Base-by-base conservation (phyloP, 2,888 invertebrate genomes). In the Ethmia dodecea region DNA sequence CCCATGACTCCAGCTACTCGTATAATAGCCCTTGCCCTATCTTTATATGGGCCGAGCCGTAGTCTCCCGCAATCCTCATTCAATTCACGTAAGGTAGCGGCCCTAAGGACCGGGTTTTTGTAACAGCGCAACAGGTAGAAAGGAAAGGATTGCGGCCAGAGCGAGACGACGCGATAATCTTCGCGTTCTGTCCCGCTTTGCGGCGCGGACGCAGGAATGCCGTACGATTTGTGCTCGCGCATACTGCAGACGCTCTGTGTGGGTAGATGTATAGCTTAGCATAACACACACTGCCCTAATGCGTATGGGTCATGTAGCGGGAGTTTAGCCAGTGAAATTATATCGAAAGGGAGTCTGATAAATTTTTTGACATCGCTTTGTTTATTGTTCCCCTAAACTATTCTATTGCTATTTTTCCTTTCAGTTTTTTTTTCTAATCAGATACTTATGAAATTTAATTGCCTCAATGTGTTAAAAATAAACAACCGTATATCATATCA, bases 31-130 rank as follows among this genome's bases (percentile, higher is more conserved):
- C 78, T 73, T 73, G 81, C 80, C 79, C 81, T 73, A 80, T 78
- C 84, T 83, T 72, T 79, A 84, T 81, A 84, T 83, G 84, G 84
- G 83, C 73, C 83, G 83, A 68, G 77, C 78, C 75, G 83, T 81
- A 83, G 74, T 63, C 75, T 78, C 76, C 72, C 71, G 79, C 79
- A 69, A 79, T 83, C 78, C 77, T 76, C 80, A 86, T 86, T 83
- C 86, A 81, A 71, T 75, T 69, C 86, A 84, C 86, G 86, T 81
- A 81, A 84, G 81, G 83, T 84, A 84, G 86, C 86, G 84, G 86
- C 86, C 79, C 77, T 74, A 76, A 74, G 86, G 81, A 84, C 73
- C 83, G 78, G 86, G 81, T 84, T 84, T 83, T 84, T 84, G 80
- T 84, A 77, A 81, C 81, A 78, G 75, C 75, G 81, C 83, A 81